A percentile compares a stretch with the other conserved stretches of the same genome.
These are phyloP conservation scores for Cyanistes caeruleus DNA, from an alignment of 2,113 vertebrate genomes.

Conservation along the genomic window DNA sequence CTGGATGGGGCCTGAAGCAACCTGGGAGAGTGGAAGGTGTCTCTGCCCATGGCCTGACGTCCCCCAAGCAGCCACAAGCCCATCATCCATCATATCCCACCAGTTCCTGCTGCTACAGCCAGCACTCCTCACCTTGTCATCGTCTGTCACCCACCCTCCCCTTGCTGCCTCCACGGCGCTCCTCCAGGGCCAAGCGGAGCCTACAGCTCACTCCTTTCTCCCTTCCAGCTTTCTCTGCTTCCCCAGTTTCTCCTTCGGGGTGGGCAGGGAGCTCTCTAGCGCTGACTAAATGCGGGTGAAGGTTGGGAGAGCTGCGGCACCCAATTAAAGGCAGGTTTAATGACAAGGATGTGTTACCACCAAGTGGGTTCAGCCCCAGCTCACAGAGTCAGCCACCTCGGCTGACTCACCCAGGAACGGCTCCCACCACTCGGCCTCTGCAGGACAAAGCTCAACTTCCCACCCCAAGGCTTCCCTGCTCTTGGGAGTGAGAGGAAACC, in stretches of 20 bases:
- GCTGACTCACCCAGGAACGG: background rate
- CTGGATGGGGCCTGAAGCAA: background rate
- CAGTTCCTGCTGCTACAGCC: background rate
- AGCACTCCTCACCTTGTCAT: background rate
- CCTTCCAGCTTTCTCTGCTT: background rate
- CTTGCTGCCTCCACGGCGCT: rapidly evolving
- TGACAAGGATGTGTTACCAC: background rate
- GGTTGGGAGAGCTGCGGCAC: background rate
- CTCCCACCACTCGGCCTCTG: background rate
- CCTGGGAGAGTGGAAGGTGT: background rate
- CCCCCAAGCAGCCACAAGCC: background rate
- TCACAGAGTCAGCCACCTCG: background rate
- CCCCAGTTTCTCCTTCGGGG: background rate
- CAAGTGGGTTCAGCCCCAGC: background rate
- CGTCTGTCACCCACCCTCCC: background rate
- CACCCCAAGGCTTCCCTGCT: background rate
- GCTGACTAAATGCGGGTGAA: background rate
- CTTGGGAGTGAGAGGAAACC: rapidly evolving
- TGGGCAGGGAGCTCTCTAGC: background rate
- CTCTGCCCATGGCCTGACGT: rapidly evolving
- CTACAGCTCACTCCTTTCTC: background rate
- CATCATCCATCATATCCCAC: rapidly evolving
- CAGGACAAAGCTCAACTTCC: background rate
- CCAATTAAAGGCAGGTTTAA: background rate
- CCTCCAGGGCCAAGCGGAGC: background rate